phyloP scores from a whole-genome alignment of 2,797 vertebrate species.

The Xenentodon cancila region DNA sequence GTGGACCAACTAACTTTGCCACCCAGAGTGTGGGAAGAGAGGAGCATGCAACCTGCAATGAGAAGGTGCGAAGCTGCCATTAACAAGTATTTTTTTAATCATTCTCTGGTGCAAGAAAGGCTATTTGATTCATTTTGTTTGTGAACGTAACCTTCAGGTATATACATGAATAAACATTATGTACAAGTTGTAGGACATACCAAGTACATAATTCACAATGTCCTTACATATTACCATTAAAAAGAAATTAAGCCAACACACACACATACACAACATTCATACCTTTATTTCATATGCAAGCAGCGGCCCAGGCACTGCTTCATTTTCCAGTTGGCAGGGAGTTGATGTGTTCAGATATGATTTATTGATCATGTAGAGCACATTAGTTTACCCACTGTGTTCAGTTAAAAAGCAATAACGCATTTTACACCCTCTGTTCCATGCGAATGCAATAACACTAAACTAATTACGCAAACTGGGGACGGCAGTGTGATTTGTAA shows the following conservation, averaged over 20 bases:
- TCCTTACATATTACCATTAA: not conserved
- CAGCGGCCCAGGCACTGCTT: conserved; percentile 39
- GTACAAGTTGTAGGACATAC: conserved; percentile 1
- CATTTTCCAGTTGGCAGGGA: conserved; percentile 76
- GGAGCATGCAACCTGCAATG: conserved; percentile 36
- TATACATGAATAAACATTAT: not conserved
- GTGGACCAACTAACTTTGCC: conserved; percentile 60
- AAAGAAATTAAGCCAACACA: not conserved
- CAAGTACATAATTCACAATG: not conserved
- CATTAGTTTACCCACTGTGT: conserved; percentile 79
- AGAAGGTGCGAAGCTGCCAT: conserved; percentile 26
- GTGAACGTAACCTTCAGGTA: not conserved
- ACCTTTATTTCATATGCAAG: conserved; percentile 46
- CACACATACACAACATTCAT: conserved; percentile 11
- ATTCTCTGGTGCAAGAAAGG: conserved; percentile 11
- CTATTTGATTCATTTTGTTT: conserved; percentile 1
- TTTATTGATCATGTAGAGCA: conserved; percentile 78
- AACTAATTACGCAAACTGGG: conserved; percentile 76
- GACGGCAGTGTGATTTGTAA: conserved; percentile 68
- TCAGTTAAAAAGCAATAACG: conserved; percentile 80
- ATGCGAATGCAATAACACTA: conserved; percentile 75
- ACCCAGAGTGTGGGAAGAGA: conserved; percentile 55
- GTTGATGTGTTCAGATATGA: conserved; percentile 79
- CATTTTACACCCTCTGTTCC: conserved; percentile 74
- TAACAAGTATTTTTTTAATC: conserved; percentile 20